Evolutionary conservation across 2,113 vertebrate species (phyloP).

Genomic region (Lipotes vexillifer): DNA sequence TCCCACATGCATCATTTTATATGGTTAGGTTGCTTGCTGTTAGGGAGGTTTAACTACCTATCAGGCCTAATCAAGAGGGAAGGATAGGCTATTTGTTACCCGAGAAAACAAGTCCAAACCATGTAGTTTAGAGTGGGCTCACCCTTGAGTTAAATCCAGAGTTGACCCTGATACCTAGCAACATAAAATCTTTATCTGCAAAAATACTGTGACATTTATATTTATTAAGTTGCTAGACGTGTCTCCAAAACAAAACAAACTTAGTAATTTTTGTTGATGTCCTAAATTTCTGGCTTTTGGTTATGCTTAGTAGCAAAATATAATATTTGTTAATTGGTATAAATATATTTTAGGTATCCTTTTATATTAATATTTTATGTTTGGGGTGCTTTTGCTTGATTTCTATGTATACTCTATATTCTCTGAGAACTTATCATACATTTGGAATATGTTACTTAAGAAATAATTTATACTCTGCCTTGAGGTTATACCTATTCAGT

Average conservation of each 20-base stretch:
- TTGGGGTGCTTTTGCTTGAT: background rate
- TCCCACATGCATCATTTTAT: background rate
- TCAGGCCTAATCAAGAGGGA: background rate
- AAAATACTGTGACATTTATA: background rate
- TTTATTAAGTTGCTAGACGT: background rate
- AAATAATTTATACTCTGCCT: constrained; percentile 19
- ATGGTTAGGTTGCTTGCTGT: background rate
- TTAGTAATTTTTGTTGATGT: background rate
- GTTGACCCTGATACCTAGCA: background rate
- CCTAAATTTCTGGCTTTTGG: background rate
- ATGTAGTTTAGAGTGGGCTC: background rate
- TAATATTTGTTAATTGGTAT: background rate
- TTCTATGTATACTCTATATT: background rate
- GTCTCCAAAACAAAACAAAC: background rate
- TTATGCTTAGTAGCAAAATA: background rate
- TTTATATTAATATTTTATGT: background rate
- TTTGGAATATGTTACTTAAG: background rate
- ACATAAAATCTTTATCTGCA: background rate
- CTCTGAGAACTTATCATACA: constrained; percentile 31
- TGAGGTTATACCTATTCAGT: background rate
- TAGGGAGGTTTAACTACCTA: background rate
- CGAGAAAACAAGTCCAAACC: background rate
- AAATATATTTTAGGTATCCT: constrained; percentile 30
- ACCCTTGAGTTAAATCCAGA: background rate
- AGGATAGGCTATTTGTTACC: background rate